Base-by-base conservation (phyloP, 92 coral and sea anemone genomes). In the Isaurus tuberculatus region DNA sequence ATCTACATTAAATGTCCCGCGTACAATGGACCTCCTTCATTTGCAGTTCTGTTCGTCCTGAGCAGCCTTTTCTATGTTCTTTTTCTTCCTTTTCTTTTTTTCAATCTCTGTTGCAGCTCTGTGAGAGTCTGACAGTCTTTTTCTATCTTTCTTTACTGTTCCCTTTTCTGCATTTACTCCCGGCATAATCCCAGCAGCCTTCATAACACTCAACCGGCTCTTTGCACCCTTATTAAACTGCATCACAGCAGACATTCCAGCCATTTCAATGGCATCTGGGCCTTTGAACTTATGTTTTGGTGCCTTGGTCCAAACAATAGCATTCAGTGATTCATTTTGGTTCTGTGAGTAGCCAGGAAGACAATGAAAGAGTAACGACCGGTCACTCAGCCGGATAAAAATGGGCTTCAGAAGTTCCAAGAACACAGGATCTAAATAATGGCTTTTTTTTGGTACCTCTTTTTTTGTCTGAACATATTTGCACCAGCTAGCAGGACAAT, bases 161-260 rank as follows among this genome's bases (percentile, higher is more conserved):
- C 71, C 73, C 48, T 60, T 61, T 19, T 7, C 31, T 1, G 84
- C 26, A 15, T 68, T 25, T 60, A 68, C 28, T 11, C 44, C 73
- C 8, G 63, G 65, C 28, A 40, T 17, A n/a, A 80, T 61, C 15
- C 69, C 79, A n/a, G 68, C 79, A 29, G 86, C 86, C 33, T 82
- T 28, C 79, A 81, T 81, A 70, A 67, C 61, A 25, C 37, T 29
- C 58, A 70, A 64, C 68, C 34, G 51, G 61, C 70, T 70, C 65
- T 44, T 28, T n/a, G 57, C 29, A 15, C 86, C 80, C 43, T 64
- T 70, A 29, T 53, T 72, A 22, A 83, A 72, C 34, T 70, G 80
- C 81, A 83, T 60, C 44, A 65, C 31, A 13, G 87, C 81, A 44
- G 87, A 72, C 87, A 83, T 83, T 32, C 79, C 87, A 32, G 87